Percentiles rank a stretch among this genome's conserved stretches.
Evolutionary conservation across 2,888 invertebrate genomes (phyloP).

Genomic region (Thysanoteuthis rhombus): DNA sequence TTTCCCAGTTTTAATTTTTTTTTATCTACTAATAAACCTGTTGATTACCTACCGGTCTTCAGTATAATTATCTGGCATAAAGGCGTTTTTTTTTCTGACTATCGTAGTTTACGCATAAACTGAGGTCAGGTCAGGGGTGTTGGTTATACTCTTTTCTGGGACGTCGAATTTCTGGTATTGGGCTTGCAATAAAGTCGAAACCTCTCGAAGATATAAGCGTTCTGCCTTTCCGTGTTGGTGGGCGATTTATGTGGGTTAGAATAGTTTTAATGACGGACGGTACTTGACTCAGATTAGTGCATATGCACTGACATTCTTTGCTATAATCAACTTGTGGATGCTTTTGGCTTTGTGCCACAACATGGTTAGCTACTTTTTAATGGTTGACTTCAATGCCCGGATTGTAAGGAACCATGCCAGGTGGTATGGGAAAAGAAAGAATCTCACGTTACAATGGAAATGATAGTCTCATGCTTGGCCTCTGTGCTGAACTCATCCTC

Average conservation of each 20-base stretch:
- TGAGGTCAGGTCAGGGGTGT: too few relatives aligned
- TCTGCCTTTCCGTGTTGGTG: not conserved
- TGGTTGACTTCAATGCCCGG: not conserved
- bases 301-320: not conserved
- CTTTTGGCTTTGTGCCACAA: not conserved
- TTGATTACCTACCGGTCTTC: too few relatives aligned
- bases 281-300: not conserved
- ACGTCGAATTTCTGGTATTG: not conserved
- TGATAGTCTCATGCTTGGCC: not conserved
- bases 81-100: too few relatives aligned
- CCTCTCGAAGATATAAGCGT: not conserved
- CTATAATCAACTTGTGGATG: not conserved
- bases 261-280: not conserved
- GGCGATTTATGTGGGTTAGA: not conserved
- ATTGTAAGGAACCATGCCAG: not conserved
- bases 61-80: too few relatives aligned
- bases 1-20: too few relatives aligned
- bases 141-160: not conserved
- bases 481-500: too few relatives aligned
- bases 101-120: too few relatives aligned
- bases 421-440: not conserved
- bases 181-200: not conserved
- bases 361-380: not conserved
- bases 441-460: not conserved
- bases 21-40: too few relatives aligned